Percentiles rank a stretch among this genome's conserved stretches.
Conservation (phyloP, 2,797 vertebrate species). For the Echeneis naucrates region DNA sequence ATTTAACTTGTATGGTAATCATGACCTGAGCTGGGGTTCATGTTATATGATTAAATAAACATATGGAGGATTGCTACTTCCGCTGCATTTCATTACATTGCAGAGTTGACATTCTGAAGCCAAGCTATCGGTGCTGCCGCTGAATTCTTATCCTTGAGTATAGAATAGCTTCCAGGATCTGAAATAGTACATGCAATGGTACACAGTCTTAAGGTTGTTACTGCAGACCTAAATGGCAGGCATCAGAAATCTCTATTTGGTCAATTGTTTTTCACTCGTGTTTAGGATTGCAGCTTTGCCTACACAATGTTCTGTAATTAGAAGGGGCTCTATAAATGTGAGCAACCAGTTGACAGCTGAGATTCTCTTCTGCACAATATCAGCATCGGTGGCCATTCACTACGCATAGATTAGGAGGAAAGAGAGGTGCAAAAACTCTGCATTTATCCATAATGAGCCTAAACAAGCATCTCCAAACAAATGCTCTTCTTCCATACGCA, state of each 20-base stretch:
- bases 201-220: neutral
- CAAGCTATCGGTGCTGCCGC: neutral
- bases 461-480: conserved; percentile 79
- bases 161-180: conserved; percentile 1
- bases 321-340: conserved; percentile 15
- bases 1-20: conserved; percentile 67
- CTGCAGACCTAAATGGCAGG: conserved; percentile 4
- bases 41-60: conserved; percentile 63
- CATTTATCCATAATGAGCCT: conserved; percentile 69
- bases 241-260: conserved; percentile 26
- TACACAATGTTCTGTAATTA: conserved; percentile 15
- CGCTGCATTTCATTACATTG: conserved; percentile 39
- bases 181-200: neutral
- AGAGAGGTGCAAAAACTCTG: conserved; percentile 46
- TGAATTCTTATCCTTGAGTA: conserved; percentile 8
- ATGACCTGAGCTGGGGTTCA: conserved; percentile 42
- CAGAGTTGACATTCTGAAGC: conserved; percentile 25
- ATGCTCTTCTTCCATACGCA: conserved; percentile 65
- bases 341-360: conserved; percentile 36
- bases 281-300: conserved; percentile 23
- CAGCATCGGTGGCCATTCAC: conserved; percentile 21
- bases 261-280: conserved; percentile 35
- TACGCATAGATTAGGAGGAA: conserved; percentile 35
- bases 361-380: conserved; percentile 31
- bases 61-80: conserved; percentile 46